Percentiles rank a stretch among this genome's conserved stretches.
Evolutionary conservation across 2,797 vertebrate species (phyloP).

Genomic region (Podargus strigoides): DNA sequence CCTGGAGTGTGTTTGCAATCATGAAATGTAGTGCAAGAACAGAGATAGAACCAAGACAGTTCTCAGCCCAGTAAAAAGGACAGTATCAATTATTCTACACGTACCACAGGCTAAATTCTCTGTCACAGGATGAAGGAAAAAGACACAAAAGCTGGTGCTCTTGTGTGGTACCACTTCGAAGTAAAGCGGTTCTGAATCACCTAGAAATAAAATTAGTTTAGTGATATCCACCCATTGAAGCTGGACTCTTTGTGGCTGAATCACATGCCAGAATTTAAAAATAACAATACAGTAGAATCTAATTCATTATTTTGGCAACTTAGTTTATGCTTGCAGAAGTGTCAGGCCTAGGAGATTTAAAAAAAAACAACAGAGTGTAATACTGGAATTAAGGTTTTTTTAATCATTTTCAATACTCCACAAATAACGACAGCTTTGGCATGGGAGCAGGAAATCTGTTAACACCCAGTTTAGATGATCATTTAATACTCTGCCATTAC

Average conservation of each 20-base stretch:
- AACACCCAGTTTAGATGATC: not conserved
- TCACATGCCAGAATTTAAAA: not conserved
- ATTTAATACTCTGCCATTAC: not conserved
- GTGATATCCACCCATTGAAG: not conserved
- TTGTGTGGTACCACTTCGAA: slow-evolving; percentile 83
- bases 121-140: slow-evolving; percentile 71
- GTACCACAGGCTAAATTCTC: slow-evolving; percentile 80
- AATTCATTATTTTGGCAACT: not conserved
- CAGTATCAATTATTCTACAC: not conserved
- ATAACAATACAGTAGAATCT: not conserved
- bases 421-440: not conserved
- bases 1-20: not conserved
- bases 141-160: slow-evolving; percentile 78
- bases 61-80: not conserved
- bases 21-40: not conserved
- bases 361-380: not conserved
- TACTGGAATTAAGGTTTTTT: not conserved
- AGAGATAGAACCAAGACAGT: not conserved
- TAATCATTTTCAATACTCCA: not conserved
- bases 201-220: slow-evolving; percentile 62
- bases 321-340: not conserved
- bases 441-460: not conserved
- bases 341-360: not conserved
- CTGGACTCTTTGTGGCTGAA: not conserved
- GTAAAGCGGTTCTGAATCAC: slow-evolving; percentile 61